Conservation (phyloP, 2,888 invertebrate genomes). For the Cephus nigrinus region DNA sequence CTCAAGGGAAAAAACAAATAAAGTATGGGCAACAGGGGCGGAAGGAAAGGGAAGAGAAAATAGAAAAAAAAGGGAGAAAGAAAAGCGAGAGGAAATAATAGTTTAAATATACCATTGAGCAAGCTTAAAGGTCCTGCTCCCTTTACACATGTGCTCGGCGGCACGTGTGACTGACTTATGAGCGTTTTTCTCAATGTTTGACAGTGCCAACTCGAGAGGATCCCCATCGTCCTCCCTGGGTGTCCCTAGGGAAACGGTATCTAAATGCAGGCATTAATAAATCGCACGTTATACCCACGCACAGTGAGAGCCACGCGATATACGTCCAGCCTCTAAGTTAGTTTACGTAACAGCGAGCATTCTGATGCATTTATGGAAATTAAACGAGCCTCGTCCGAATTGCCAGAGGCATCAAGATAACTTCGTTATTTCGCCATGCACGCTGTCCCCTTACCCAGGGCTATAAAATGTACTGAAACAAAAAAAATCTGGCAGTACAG, state of each 20-base stretch:
- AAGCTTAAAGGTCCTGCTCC: not conserved
- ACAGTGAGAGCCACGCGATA: slow-evolving; percentile 16
- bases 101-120: slow-evolving; percentile 1
- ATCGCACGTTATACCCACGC: slow-evolving; percentile 38
- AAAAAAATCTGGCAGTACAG: not conserved
- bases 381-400: slow-evolving; percentile 46
- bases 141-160: slow-evolving; percentile 14
- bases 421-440: slow-evolving; percentile 34
- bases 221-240: slow-evolving; percentile 38
- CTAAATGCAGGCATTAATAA: slow-evolving; percentile 60
- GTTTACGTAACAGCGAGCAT: slow-evolving; percentile 43
- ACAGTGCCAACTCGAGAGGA: slow-evolving; percentile 45
- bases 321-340: slow-evolving; percentile 42
- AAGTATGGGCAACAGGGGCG: not conserved
- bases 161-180: slow-evolving; percentile 36
- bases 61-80: not conserved
- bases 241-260: slow-evolving; percentile 49
- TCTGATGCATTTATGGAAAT: slow-evolving; percentile 59
- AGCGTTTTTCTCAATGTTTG: slow-evolving; percentile 51
- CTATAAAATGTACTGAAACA: not conserved
- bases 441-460: not conserved
- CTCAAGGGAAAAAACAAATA: not conserved
- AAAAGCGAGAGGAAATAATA: not conserved
- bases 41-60: not conserved
- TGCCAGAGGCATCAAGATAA: slow-evolving; percentile 46